phyloP scores from a whole-genome alignment of 2,113 vertebrate species.

The Dasyurus viverrinus region DNA sequence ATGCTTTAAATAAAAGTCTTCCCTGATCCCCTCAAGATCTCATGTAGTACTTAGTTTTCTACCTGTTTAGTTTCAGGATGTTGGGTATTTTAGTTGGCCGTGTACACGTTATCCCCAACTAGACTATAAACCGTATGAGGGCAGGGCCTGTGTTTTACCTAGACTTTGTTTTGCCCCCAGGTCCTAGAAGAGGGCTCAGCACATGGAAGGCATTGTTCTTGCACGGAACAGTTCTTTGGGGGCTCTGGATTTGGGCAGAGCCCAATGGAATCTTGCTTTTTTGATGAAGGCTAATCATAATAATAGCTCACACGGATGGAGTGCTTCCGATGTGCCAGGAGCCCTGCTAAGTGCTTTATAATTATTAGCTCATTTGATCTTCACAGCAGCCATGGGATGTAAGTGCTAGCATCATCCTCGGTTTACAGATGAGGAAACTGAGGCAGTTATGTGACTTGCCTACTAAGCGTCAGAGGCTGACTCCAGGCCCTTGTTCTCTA shows the following conservation, averaged over 20 bases:
- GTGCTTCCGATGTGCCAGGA: background rate
- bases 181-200: background rate
- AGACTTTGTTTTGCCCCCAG: background rate
- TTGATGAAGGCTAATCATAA: background rate
- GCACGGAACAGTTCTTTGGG: conserved; percentile 61
- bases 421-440: background rate
- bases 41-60: background rate
- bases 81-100: background rate
- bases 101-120: background rate
- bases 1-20: background rate
- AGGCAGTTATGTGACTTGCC: background rate
- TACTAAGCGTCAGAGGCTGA: background rate
- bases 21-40: background rate
- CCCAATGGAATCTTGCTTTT: conserved; percentile 48
- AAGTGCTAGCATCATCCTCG: background rate
- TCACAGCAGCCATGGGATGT: background rate
- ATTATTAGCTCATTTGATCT: background rate
- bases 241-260: conserved; percentile 69
- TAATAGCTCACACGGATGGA: no score
- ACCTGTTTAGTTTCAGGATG: background rate
- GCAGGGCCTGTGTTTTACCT: background rate
- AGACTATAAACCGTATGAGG: background rate
- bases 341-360: conserved; percentile 24
- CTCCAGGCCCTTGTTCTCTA: background rate
- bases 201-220: background rate